Conservation (phyloP, 2,888 invertebrate species). For the Leptinotarsa juncta region DNA sequence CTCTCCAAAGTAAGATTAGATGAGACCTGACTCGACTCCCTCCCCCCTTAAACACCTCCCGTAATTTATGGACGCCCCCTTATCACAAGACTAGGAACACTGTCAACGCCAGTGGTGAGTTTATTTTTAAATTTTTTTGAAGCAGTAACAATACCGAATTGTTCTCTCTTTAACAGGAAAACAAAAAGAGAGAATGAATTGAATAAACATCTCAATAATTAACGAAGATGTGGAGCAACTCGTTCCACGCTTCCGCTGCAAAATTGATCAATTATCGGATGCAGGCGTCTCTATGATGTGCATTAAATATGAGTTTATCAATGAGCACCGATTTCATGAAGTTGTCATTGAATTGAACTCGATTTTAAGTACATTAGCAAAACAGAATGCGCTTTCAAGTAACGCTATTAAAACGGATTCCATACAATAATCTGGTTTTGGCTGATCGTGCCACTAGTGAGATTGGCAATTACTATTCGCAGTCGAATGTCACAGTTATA, state of each 20-base stretch:
- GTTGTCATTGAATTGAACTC: constrained; percentile 47
- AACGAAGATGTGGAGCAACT: neutral
- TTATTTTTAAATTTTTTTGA: too few relatives aligned
- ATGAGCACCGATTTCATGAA: constrained; percentile 44
- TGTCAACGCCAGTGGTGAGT: too few relatives aligned
- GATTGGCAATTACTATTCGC: constrained; percentile 57
- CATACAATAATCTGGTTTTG: constrained; percentile 58
- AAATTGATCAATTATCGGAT: constrained; percentile 8
- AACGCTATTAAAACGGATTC: constrained; percentile 60
- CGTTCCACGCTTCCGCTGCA: neutral
- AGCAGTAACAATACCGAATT: too few relatives aligned
- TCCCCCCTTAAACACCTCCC: too few relatives aligned
- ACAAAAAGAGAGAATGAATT: too few relatives aligned
- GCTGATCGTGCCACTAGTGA: constrained; percentile 58
- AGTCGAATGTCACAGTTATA: constrained; percentile 54
- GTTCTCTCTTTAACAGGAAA: too few relatives aligned
- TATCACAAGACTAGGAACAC: too few relatives aligned
- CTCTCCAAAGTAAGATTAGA: too few relatives aligned
- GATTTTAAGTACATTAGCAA: constrained; percentile 55
- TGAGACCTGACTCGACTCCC: too few relatives aligned
- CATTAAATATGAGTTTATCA: constrained; percentile 42
- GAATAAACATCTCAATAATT: too few relatives aligned
- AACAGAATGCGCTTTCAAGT: constrained; percentile 58
- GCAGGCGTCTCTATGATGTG: constrained; percentile 11
- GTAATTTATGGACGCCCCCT: too few relatives aligned